Base-by-base conservation (phyloP, 2,113 vertebrate species). In the Pyrgilauda ruficollis region DNA sequence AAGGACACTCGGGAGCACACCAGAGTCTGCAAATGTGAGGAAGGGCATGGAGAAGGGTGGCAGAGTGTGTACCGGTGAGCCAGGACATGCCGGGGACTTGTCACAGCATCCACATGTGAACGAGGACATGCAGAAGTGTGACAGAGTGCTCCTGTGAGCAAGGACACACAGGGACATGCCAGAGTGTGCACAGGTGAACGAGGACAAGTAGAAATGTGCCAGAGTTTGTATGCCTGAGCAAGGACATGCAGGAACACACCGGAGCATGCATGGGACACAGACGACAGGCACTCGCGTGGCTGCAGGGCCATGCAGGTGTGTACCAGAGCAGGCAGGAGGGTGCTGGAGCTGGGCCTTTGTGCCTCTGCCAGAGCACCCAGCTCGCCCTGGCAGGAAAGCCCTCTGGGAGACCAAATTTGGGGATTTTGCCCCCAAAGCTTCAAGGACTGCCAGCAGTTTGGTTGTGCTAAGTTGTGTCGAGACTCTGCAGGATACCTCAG, bases 291-390 rank as follows among this genome's bases (percentile, higher is more conserved):
- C 11, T 11, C 0, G 1, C 10, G 20, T 11, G 30, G 6, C 6
- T 16, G 59, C n/a, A 13, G 41, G 72, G 28, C 64, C 15, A 1
- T 17, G 44, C 26, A 61, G 18, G 10, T 9, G 23, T 4, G 8
- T 16, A 26, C 5, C 0, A 2, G 61, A 73, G 39, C 13, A 7
- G 9, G 59, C 39, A 28, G 82, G 47, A 72, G 17, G 19, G 3
- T 6, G 10, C 20, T 15, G 14, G 43, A 44, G 69, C 11, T 0
- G 5, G 49, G 12, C 53, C n/a, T 74, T 61, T 0, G 0, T 47
- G 73, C 55, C 13, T 8, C 74, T 53, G 68, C 55, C 27, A 4
- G 19, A 28, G 55, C 80, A 37, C 52, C 2, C 6, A 20, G 49
- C n/a, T 92, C 0, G 0, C 37, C 23, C 53, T 46, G 27, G 24